Evolutionary conservation across 2,113 vertebrate species (phyloP), one percentile per base, ranked within the genome.

Genomic region (Fukomys damarensis): DNA sequence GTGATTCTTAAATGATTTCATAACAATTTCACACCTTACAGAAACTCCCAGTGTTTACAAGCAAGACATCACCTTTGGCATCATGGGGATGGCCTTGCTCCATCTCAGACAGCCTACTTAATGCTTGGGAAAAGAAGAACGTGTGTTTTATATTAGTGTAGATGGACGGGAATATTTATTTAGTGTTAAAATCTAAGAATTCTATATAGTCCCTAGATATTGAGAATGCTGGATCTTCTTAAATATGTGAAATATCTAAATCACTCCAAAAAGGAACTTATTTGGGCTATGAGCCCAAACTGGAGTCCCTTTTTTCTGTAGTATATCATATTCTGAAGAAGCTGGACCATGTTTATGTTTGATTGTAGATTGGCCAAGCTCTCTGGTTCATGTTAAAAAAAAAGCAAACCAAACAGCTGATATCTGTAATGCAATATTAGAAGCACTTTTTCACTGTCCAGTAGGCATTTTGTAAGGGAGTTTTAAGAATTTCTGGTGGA

Each of bases 121-220:
- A 81, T 41, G 68, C 77, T 95, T 85, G 54, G 41, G 88, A 82
- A 59, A 79, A 81, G 41, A 88, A 46, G 81, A 82, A 19, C 92
- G 72, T 94, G 63, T 82, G 38, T 92, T 97, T 98, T 90, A 54
- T 84, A 72, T 96, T 97, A 96, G 70, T 94, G 92, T 82, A 89
- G 61, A 95, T 93, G 66, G 32, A 58, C 70, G 97, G 49, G 49
- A 41, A 88, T 86, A 79, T 80, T 96, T 96, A 61, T 90, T 65
- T 70, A 70, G 61, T 92, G 83, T 85, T 89, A 74, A 87, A 90
- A 86, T 56, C 66, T 79, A 89, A 92, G 84, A 95, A 88, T 91
- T 83, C 24, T 72, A 7, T 46, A 41, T 94, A 46, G 19, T 96
- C 41, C 38, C 28, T 80, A 54, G 65, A 52, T 86, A 66, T 43